phyloP scores from a whole-genome alignment of 2,888 invertebrate genomes.

The Drosophila borealis region DNA sequence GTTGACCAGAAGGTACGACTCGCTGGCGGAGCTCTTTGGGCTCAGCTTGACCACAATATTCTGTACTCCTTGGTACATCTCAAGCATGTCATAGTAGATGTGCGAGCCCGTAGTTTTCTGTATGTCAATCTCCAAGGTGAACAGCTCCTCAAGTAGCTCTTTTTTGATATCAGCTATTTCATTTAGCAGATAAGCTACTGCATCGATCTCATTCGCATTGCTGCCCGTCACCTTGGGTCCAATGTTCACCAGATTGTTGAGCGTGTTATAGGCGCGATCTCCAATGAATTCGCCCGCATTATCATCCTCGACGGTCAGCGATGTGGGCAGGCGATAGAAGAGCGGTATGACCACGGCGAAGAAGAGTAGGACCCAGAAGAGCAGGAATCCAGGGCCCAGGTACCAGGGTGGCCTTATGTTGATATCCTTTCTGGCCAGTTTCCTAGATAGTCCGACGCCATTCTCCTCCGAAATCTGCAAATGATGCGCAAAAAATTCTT shows the following conservation, averaged over 20 bases:
- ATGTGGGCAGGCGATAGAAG: slow-evolving; percentile 69
- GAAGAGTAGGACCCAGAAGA: slow-evolving; percentile 74
- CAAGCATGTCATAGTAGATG: slow-evolving; percentile 60
- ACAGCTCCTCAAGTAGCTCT: slow-evolving; percentile 69
- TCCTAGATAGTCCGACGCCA: not conserved
- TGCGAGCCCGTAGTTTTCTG: slow-evolving; percentile 79
- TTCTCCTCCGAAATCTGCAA: slow-evolving; percentile 29
- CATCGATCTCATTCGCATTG: slow-evolving; percentile 88
- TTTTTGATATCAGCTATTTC: slow-evolving; percentile 70
- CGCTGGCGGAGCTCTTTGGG: slow-evolving; percentile 69
- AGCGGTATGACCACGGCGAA: slow-evolving; percentile 69
- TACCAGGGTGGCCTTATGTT: slow-evolving; percentile 58
- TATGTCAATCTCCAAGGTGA: slow-evolving; percentile 77
- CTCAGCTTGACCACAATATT: slow-evolving; percentile 82
- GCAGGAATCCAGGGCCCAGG: slow-evolving; percentile 65
- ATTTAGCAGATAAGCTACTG: slow-evolving; percentile 85
- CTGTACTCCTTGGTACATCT: slow-evolving; percentile 80
- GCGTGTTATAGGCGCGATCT: slow-evolving; percentile 86
- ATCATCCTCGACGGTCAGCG: slow-evolving; percentile 63
- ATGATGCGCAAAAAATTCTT: not conserved
- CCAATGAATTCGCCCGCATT: slow-evolving; percentile 87
- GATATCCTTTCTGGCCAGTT: not conserved
- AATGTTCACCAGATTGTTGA: slow-evolving; percentile 76
- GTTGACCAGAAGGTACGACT: slow-evolving; percentile 88
- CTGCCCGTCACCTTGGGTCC: slow-evolving; percentile 90